Evolutionary conservation across 2,113 vertebrate species (phyloP), one percentile per base, ranked within the genome.

Genomic region (Mixornis gularis): DNA sequence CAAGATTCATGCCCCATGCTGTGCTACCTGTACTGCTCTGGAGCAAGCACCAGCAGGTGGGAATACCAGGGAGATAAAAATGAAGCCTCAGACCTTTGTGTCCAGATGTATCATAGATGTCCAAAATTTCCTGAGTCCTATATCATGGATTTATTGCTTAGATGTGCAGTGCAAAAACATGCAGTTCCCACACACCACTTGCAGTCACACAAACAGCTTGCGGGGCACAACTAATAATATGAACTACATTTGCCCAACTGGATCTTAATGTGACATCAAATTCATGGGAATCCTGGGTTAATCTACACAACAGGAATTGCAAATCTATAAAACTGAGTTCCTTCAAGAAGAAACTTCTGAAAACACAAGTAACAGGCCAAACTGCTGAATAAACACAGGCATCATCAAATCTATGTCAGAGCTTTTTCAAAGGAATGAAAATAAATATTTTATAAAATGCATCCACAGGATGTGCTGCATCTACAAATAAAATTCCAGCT

Each of bases 401-500:
- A 38, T 83, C 29, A 73, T 51, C 34, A 93, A 92, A 79, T 44
- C 19, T 66, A 19, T 55, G 20, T 70, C 65, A 78, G 19, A 78
- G 15, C 6, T 79, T 74, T 87, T 59, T 44, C 8, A 5, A 81
- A 78, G 7, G 56, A 90, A 63, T 53, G 20, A 65, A 89, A 85
- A 87, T 70, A 89, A 91, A 58, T 87, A 70, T 81, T 94, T 93
- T 49, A 78, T 89, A 66, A 70, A 93, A 74, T 29, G 10, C 3
- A 38, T 44, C 56, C 17, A 24, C 19, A 44, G 17, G 17, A 87
- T 79, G 52, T 78, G 52, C 74, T 92, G 82, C 55, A 66, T 63
- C 56, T 81, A 87, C 65, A 87, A 87, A 87, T 62, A 87, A 87
- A 79, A 93, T 81, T 87, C 43, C 10, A 79, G 22, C 29, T 87